phyloP scores from a whole-genome alignment of 1,140 invertebrate species.

The Agraylea sexmaculata region DNA sequence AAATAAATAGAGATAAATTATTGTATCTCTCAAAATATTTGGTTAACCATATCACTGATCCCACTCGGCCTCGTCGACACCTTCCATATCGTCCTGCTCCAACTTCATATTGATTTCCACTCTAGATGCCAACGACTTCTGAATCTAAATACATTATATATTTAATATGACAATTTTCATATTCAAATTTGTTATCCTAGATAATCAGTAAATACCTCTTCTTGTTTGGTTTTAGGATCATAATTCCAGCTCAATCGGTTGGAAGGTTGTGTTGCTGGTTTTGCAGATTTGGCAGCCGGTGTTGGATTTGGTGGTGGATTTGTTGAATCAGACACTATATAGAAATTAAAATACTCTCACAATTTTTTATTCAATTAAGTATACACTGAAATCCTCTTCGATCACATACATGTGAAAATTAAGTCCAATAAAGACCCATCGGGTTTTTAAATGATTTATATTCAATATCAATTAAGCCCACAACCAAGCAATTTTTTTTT shows the following conservation, averaged over 20 bases:
- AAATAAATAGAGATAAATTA: no score
- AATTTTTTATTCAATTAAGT: no score
- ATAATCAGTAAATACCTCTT: slow-evolving; percentile 41
- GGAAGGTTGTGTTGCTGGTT: slow-evolving; percentile 31
- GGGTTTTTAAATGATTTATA: no score
- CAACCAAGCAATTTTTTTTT: no score
- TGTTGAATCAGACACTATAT: slow-evolving; percentile 13
- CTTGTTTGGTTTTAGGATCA: slow-evolving; percentile 48
- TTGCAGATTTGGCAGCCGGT: slow-evolving; percentile 9
- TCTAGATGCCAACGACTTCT: slow-evolving; percentile 63
- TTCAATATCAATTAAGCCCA: no score
- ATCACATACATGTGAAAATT: no score
- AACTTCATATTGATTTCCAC: slow-evolving; percentile 61
- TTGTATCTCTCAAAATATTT: no score
- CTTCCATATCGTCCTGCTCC: slow-evolving; percentile 88
- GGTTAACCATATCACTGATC: no score
- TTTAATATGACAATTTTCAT: slow-evolving; percentile 5
- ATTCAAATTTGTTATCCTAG: neutral
- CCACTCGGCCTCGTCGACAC: slow-evolving; percentile 89
- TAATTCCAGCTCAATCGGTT: slow-evolving; percentile 42
- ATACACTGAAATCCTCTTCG: no score
- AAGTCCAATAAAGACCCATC: no score
- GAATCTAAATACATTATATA: slow-evolving; percentile 49
- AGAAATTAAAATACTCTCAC: no score
- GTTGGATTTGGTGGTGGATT: slow-evolving; percentile 12